A percentile compares a stretch with the other conserved stretches of the same genome.
phyloP scores from a whole-genome alignment of 64 coral and sea anemone species.

The Platygyra sinensis region DNA sequence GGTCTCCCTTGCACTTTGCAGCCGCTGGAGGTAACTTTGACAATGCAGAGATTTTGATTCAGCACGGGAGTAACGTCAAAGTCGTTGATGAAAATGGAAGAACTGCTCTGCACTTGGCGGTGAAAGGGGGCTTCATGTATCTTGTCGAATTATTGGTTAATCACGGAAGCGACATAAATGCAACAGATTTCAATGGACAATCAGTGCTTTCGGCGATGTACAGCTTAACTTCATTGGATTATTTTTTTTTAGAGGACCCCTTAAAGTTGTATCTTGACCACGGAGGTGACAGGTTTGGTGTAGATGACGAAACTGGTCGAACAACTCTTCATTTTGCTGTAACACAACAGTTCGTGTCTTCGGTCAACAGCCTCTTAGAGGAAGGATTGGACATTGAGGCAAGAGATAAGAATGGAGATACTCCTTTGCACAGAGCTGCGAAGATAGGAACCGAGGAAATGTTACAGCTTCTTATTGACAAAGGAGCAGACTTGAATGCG shows the following conservation, averaged over 20 bases:
- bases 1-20: neutral
- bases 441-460: neutral
- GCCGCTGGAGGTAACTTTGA: neutral
- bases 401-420: conserved; percentile 19
- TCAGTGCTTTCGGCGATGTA: neutral
- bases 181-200: neutral
- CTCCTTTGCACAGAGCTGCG: conserved; percentile 55
- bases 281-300: neutral
- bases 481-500: conserved; percentile 61
- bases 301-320: neutral
- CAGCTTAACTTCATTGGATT: neutral
- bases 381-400: neutral
- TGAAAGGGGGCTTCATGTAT: neutral
- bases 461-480: conserved; percentile 33
- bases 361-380: neutral
- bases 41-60: neutral
- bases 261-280: neutral
- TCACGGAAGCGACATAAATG: conserved; percentile 6
- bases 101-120: neutral
- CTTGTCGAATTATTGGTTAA: neutral
- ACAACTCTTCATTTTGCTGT: neutral
- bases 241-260: neutral
- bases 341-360: too few relatives aligned
- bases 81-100: conserved; percentile 1
- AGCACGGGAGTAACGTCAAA: neutral